Evolutionary conservation across 2,797 vertebrate genomes (phyloP).

Genomic region (Oophaga sylvatica): DNA sequence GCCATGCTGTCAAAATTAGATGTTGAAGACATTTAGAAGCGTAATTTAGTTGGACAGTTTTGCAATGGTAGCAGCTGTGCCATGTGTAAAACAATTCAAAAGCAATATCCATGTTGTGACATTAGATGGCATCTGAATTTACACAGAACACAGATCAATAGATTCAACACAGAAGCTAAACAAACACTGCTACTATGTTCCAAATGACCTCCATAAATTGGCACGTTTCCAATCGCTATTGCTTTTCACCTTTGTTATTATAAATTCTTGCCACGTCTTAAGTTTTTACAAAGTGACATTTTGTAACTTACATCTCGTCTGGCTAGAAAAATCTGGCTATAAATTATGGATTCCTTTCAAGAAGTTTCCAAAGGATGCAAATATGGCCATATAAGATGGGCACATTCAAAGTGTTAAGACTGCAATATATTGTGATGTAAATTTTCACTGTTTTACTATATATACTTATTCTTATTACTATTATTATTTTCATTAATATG

Average conservation of each 20-base stretch:
- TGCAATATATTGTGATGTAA: not conserved
- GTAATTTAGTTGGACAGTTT: conserved; percentile 55
- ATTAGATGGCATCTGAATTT: conserved; percentile 61
- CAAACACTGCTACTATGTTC: conserved; percentile 2
- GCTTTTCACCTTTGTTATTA: conserved; percentile 56
- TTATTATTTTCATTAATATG: no score
- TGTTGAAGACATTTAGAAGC: conserved; percentile 49
- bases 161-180: conserved; percentile 38
- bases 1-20: conserved; percentile 53
- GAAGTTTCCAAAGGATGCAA: conserved; percentile 49
- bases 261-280: conserved; percentile 29
- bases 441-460: no score
- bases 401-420: not conserved
- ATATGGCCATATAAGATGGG: conserved; percentile 21
- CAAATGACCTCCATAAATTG: conserved; percentile 50
- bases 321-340: conserved; percentile 40
- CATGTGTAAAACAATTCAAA: conserved; percentile 54
- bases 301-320: conserved; percentile 50
- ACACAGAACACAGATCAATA: conserved; percentile 51
- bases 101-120: conserved; percentile 51
- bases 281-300: conserved; percentile 54
- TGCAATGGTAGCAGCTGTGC: conserved; percentile 55
- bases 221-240: not conserved
- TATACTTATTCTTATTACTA: no score
- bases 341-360: conserved; percentile 66